Conservation (phyloP, 2,797 vertebrate species). For the Cuculus canorus region DNA sequence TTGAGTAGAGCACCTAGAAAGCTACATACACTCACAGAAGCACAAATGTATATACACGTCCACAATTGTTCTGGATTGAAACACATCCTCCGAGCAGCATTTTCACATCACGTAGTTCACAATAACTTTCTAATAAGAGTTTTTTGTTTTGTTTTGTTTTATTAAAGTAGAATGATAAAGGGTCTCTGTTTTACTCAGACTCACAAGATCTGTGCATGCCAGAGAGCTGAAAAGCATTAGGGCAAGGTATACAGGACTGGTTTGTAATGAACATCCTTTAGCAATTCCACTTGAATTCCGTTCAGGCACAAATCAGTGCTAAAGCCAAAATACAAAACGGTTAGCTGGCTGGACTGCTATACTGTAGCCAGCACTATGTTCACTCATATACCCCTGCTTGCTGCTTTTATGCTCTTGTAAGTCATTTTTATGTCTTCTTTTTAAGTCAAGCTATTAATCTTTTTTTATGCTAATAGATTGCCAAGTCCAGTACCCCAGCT, state of each 20-base stretch:
- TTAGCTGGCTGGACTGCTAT: conserved; percentile 7
- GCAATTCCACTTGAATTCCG: conserved; percentile 52
- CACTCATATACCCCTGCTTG: conserved; percentile 54
- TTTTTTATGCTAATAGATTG: not conserved
- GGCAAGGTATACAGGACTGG: not conserved
- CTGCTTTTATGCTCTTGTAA: conserved; percentile 61
- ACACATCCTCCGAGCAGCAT: not conserved
- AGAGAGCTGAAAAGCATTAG: conserved; percentile 42
- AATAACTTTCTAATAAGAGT: not conserved
- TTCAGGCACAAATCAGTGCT: conserved; percentile 37
- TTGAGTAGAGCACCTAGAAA: not conserved
- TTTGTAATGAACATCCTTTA: conserved; percentile 56
- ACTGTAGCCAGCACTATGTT: conserved; percentile 16
- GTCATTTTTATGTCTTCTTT: conserved; percentile 67
- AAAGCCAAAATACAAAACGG: conserved; percentile 32
- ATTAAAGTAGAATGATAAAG: not conserved
- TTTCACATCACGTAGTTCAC: not conserved
- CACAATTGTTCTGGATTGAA: not conserved
- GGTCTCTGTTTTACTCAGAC: not conserved
- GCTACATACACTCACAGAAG: not conserved
- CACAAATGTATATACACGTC: not conserved
- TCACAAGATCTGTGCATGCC: not conserved
- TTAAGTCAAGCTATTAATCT: conserved; percentile 18
- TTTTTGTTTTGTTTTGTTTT: not conserved
- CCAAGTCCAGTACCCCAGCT: conserved; percentile 21